Base-by-base conservation (phyloP, 2,888 invertebrate genomes). In the Yponomeuta malinellus region DNA sequence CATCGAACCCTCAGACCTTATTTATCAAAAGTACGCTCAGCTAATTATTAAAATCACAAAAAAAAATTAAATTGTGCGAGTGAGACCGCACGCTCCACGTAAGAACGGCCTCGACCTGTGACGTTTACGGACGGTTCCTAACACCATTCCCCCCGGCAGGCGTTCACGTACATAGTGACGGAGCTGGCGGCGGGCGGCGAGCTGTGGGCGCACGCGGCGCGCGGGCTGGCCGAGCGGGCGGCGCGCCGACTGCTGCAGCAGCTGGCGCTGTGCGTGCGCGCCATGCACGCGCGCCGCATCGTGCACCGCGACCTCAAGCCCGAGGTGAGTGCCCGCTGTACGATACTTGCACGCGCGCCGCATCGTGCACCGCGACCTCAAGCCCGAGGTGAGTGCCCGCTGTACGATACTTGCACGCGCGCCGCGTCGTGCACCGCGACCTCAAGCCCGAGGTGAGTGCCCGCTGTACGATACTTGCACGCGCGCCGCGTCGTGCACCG, bases 281-380 rank as follows among this genome's bases (percentile, higher is more conserved):
- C 96, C 84, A 96, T 99, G 94, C 98, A 98, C 89, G 91, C 93
- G 33, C 93, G 95, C 71, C 95, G 96, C 23, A 95, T 98, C 67
- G 98, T 98, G 71, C 99, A 99, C 84, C 91, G 98, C 48, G 99
- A 99, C 86, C 93, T 99, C 23, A 99, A 99, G 86, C 98, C 98
- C 0, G 99, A 98, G 94, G 97, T 96, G 77, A 77, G 76, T 70
- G 48, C 92, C 99, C 66, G 96, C 97, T 0, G 95, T 98, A 31
- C 90, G 94, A 48, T 97, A 96, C 84, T 96, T 99, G 94, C 98
- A 98, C 89, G 91, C 93, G 33, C 93, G 95, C 71, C 95, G 96
- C 23, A 95, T 98, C 67, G 98, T 98, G 71, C 99, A 99, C 84
- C 91, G 98, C 52, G 99, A 99, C 86, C 93, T 99, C 23, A 99